Percentiles rank a stretch among this genome's conserved stretches.
phyloP scores from a whole-genome alignment of 2,113 vertebrate species.

The Marmota flaviventris region DNA sequence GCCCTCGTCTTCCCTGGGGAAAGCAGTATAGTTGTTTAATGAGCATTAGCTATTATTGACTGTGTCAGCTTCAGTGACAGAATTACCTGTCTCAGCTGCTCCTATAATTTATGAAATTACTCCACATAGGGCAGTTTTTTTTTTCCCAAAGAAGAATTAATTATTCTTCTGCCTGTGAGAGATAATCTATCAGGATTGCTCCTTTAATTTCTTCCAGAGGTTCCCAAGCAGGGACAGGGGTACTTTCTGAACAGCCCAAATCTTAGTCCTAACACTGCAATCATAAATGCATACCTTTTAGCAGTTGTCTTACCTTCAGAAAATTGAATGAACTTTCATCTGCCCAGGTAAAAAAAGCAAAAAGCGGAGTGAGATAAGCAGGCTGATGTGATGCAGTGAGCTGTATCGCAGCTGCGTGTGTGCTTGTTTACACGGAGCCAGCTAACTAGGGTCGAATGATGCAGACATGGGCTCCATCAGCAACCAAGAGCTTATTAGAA shows the following conservation, averaged over 20 bases:
- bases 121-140: constrained; percentile 20
- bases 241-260: background rate
- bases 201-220: background rate
- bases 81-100: background rate
- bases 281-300: background rate
- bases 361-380: background rate
- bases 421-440: background rate
- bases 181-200: background rate
- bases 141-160: constrained; percentile 10
- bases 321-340: constrained; percentile 58
- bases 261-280: background rate
- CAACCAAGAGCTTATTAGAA: constrained; percentile 13
- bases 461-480: background rate
- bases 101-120: constrained; percentile 18
- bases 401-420: background rate
- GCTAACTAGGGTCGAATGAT: background rate
- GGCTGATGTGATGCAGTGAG: background rate
- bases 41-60: background rate
- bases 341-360: constrained; percentile 10
- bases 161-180: background rate
- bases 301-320: constrained; percentile 33
- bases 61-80: background rate
- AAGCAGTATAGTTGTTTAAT: background rate
- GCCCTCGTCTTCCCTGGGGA: background rate
- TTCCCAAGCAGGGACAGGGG: background rate